Conservation (phyloP, 2,888 invertebrate genomes). For the Helobdella robusta region DNA sequence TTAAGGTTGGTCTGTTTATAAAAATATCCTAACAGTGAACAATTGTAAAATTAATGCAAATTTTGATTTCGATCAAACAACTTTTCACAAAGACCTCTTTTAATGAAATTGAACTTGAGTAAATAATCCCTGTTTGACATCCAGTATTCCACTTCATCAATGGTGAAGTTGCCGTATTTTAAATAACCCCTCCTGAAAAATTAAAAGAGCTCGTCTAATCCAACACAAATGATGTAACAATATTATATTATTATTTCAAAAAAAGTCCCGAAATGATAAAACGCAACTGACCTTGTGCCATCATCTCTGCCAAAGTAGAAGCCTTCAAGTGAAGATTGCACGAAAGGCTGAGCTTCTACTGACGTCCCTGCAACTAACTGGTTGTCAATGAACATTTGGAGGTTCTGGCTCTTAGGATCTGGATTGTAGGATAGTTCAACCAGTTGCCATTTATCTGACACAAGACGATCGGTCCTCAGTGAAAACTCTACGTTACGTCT, state of each 20-base stretch:
- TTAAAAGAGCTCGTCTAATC: neutral
- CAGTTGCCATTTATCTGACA: conserved; percentile 42
- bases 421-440: conserved; percentile 38
- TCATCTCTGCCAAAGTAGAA: conserved; percentile 33
- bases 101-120: conserved; percentile 42
- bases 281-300: conserved; percentile 17
- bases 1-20: no score
- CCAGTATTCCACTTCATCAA: conserved; percentile 47
- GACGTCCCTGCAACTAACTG: conserved; percentile 28
- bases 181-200: neutral
- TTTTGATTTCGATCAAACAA: no score
- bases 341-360: neutral
- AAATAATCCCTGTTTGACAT: conserved; percentile 45
- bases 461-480: conserved; percentile 25
- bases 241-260: neutral
- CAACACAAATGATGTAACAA: neutral
- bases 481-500: conserved; percentile 31
- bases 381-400: conserved; percentile 40
- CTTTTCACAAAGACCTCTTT: conserved; percentile 43
- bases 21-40: no score
- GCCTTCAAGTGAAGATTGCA: no score
- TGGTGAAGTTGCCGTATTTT: conserved; percentile 39
- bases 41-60: no score
- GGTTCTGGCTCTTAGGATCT: neutral
- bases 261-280: neutral